Base-by-base conservation (phyloP, 2,113 vertebrate species). In the Scopus umbretta region DNA sequence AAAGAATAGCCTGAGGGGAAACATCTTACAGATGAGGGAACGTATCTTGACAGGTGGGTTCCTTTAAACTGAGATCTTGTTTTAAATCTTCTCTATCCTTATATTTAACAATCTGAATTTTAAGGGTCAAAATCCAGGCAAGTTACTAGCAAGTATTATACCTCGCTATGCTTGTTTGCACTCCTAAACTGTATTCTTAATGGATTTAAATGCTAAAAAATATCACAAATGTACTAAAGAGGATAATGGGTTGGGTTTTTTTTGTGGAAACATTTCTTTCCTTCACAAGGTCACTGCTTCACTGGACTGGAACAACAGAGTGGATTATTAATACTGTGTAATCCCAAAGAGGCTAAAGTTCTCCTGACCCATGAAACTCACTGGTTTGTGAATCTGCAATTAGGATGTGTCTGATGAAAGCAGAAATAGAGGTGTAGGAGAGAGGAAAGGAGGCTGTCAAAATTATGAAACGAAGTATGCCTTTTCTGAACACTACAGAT, bases 41-140 rank as follows among this genome's bases (percentile, higher is more conserved):
- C 86, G 11, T 61, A 52, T 94, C 61, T 80, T 94, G 76, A 94
- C 76, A 79, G n/a, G n/a, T n/a, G n/a, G 19, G 7, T 92, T 91
- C 43, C 61, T 94, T 85, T 79, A 92, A 85, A 94, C 6, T 9
- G 11, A 62, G 50, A 84, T 78, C 13, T 13, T 74, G 13, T 49
- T 88, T 94, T 58, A 91, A 68, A 91, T 52, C 56, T 86, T 42
- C 11, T 58, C 61, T 67, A 59, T 59, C 53, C 59, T 84, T 66
- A 10, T 13, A 71, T 71, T 83, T 67, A 86, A 66, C 36, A 78
- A 78, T 38, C 34, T 76, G 25, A 93, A 72, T 79, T 93, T 81
- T 53, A 81, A 65, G 49, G 45, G 52, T 85, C 49, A 56, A 94
- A 95, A 81, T 38, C 23, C 68, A 91, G 17, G 30, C 29, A 94